Evolutionary conservation across 2,113 vertebrate species (phyloP).

Genomic region (Dasypus novemcinctus): DNA sequence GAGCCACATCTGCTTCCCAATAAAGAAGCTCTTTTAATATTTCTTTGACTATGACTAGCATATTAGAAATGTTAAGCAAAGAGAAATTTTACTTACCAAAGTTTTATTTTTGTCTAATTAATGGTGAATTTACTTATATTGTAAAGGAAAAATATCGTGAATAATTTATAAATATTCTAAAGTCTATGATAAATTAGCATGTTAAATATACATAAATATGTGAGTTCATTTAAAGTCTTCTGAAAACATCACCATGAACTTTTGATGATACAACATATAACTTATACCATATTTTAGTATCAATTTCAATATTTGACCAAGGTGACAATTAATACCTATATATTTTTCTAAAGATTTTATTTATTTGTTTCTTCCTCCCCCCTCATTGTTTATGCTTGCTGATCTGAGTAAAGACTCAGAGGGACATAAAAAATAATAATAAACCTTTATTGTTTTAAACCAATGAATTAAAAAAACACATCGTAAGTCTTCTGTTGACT

Average conservation of each 20-base stretch:
- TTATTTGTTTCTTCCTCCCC: too few relatives aligned
- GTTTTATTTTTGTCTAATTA: slow-evolving; percentile 2
- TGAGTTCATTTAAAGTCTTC: neutral
- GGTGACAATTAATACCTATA: neutral
- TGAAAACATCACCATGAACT: neutral
- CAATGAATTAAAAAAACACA: neutral
- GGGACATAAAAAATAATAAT: neutral
- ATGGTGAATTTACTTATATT: neutral
- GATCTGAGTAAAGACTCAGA: too few relatives aligned
- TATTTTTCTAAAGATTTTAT: too few relatives aligned
- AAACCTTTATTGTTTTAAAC: neutral
- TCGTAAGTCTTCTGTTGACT: neutral
- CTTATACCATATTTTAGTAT: neutral
- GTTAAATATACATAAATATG: neutral
- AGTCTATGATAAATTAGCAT: neutral
- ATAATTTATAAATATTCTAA: neutral
- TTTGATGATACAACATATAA: neutral
- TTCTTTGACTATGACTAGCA: neutral
- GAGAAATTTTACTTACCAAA: neutral
- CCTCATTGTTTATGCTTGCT: neutral
- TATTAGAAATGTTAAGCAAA: slow-evolving; percentile 11
- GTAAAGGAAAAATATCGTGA: neutral
- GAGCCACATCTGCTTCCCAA: too few relatives aligned
- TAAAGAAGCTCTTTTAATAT: neutral
- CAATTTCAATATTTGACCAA: neutral